Evolutionary conservation across 92 coral and sea anemone species (phyloP), one percentile per base, ranked within the genome.

Genomic region (Paramuricea clavata): DNA sequence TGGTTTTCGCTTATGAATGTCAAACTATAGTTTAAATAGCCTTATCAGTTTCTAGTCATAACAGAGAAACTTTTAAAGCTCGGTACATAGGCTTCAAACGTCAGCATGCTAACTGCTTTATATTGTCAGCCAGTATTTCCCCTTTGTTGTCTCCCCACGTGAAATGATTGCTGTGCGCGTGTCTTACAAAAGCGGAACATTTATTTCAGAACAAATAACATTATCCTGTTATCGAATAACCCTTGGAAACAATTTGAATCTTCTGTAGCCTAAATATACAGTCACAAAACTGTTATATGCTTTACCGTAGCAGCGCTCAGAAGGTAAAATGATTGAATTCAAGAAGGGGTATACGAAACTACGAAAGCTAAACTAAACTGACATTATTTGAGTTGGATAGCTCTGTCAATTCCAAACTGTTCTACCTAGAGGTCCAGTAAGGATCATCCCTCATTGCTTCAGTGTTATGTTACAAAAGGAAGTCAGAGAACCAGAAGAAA

Each of bases 41-140:
- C 49, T 42, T 42, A 42, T 50, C 59, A 19, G 21, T 10, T 10
- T 39, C 44, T 39, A 39, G 4, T 39, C 5, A 4, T 4, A 39
- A 39, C 44, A 39, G 44, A 39, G 44, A 39, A 39, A 10, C 5
- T 4, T 10, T 39, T 39, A 39, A 10, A 39, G 10, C 44, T n/a
- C n/a, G n/a, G 44, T 39, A 39, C 44, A 54, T 54, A 0, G 11
- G 62, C 22, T 54, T 2, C 25, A 21, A 26, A 22, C 28, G 27
- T 65, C 28, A 65, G 72, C 72, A 27, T 27, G 39, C 39, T 65
- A 22, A 65, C 5, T 26, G 72, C 72, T 10, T 28, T 3, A 31
- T 28, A 65, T 65, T 65, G 72, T 65, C 72, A 30, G 72, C n/a
- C 72, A 65, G 28, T 65, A 27, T 65, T 65, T 65, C 13, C 28